phyloP scores from a whole-genome alignment of 1,140 invertebrate genomes.

The Drosophila serrata region DNA sequence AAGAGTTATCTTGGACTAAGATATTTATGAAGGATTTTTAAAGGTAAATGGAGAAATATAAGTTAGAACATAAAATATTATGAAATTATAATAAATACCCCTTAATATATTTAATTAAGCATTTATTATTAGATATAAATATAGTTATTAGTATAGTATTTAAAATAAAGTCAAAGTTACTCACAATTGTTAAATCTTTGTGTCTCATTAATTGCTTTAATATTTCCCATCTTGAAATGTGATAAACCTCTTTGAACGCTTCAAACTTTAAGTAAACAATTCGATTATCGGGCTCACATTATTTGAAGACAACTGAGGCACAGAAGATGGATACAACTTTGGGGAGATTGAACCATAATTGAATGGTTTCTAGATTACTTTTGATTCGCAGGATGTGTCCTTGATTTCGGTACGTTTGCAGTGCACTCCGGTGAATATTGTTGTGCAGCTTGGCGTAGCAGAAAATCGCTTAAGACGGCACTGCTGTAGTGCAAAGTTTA shows the following conservation, averaged over 20 bases:
- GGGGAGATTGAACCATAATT: conserved; percentile 16
- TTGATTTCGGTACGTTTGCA: conserved; percentile 11
- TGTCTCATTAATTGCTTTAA: neutral
- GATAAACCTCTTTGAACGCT: neutral
- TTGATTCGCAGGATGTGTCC: neutral
- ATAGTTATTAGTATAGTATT: too few relatives aligned
- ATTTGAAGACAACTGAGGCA: neutral
- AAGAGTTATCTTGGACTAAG: neutral
- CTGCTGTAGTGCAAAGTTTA: conserved; percentile 63
- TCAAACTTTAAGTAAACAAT: conserved; percentile 1
- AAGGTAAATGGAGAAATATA: too few relatives aligned
- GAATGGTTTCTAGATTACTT: conserved; percentile 6
- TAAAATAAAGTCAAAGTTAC: neutral
- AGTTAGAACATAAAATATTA: too few relatives aligned
- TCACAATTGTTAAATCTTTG: neutral
- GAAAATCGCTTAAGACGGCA: conserved; percentile 76
- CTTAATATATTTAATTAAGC: too few relatives aligned
- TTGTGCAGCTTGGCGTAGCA: conserved; percentile 67
- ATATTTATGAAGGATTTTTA: too few relatives aligned
- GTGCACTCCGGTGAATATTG: conserved; percentile 56
- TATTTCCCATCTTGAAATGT: neutral
- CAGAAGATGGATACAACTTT: neutral
- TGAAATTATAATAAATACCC: too few relatives aligned
- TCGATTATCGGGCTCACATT: conserved; percentile 4
- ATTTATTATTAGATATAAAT: too few relatives aligned